Evolutionary conservation across 2,113 vertebrate genomes (phyloP).

Genomic region (Ramphastos sulfuratus): DNA sequence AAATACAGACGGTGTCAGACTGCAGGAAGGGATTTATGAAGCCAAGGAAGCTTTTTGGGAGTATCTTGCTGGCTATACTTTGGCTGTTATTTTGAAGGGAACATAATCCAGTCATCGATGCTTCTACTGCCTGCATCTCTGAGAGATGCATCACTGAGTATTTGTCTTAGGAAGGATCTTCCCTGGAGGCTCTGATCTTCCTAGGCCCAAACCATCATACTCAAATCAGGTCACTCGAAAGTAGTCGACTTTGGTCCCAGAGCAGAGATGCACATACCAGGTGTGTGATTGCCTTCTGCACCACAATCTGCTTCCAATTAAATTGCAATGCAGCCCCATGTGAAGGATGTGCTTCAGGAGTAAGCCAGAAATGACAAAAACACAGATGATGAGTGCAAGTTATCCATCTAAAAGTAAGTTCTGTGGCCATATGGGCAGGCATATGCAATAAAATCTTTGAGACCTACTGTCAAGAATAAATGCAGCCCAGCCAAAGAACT

Average conservation of each 20-base stretch:
- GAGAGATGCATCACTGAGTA: neutral
- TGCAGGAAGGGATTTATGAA: constrained; percentile 51
- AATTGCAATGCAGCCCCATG: neutral
- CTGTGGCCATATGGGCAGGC: neutral
- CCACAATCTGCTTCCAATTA: constrained; percentile 43
- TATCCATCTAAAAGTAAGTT: neutral
- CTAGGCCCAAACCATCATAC: neutral
- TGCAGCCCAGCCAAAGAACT: neutral
- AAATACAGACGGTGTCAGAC: constrained; percentile 34
- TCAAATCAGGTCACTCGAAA: constrained; percentile 9
- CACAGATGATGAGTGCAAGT: neutral
- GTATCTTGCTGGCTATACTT: constrained; percentile 21
- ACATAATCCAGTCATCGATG: neutral
- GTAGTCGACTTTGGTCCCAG: neutral
- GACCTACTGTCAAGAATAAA: neutral
- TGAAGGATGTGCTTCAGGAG: constrained; percentile 10
- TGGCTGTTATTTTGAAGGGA: neutral
- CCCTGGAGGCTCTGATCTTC: neutral
- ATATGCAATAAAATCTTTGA: neutral
- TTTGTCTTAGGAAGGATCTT: neutral
- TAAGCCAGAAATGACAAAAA: constrained; percentile 32
- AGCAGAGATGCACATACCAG: neutral
- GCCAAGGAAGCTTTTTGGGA: neutral
- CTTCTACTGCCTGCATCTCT: neutral
- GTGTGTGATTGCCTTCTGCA: neutral